A percentile compares a stretch with the other conserved stretches of the same genome.
These are phyloP conservation scores for Ictalurus furcatus DNA, from an alignment of 2,113 vertebrate species.

Conservation along the genomic window DNA sequence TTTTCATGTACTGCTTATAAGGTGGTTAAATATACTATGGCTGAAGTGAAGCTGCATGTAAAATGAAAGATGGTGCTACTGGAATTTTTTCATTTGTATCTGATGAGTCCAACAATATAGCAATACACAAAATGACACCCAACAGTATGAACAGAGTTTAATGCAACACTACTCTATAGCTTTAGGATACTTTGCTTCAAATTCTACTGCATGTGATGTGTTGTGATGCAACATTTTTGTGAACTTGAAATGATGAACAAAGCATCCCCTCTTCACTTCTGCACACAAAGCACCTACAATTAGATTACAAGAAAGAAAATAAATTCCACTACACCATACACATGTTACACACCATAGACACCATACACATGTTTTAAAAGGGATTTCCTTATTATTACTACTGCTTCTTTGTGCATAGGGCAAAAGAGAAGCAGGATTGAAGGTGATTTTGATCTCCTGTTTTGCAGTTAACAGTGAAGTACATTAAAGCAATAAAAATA, in stretches of 20 bases:
- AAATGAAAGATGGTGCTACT: slow-evolving; percentile 15
- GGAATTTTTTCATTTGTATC: neutral
- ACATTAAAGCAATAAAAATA: slow-evolving; percentile 74
- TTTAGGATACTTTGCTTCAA: slow-evolving; percentile 26
- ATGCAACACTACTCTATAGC: neutral
- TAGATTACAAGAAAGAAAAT: slow-evolving; percentile 45
- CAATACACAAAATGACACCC: neutral
- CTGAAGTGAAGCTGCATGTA: slow-evolving; percentile 1
- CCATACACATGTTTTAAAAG: slow-evolving; percentile 41
- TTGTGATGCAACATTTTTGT: neutral
- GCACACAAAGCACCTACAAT: slow-evolving; percentile 41
- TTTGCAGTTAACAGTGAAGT: slow-evolving; percentile 75
- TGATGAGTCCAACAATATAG: neutral
- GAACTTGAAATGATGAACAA: neutral
- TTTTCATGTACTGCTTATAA: slow-evolving; percentile 19
- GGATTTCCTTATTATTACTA: slow-evolving; percentile 50
- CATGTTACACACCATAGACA: neutral
- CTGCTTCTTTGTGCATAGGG: slow-evolving; percentile 49
- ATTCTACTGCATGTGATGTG: neutral
- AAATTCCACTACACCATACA: slow-evolving; percentile 25
- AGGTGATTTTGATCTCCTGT: slow-evolving; percentile 67
- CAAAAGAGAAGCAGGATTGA: slow-evolving; percentile 53
- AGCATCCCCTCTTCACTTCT: neutral
- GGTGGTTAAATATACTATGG: slow-evolving; percentile 13
- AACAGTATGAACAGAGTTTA: neutral